Evolutionary conservation across 1,140 invertebrate species (phyloP).

Genomic region (Neoseiulus cucumeris): DNA sequence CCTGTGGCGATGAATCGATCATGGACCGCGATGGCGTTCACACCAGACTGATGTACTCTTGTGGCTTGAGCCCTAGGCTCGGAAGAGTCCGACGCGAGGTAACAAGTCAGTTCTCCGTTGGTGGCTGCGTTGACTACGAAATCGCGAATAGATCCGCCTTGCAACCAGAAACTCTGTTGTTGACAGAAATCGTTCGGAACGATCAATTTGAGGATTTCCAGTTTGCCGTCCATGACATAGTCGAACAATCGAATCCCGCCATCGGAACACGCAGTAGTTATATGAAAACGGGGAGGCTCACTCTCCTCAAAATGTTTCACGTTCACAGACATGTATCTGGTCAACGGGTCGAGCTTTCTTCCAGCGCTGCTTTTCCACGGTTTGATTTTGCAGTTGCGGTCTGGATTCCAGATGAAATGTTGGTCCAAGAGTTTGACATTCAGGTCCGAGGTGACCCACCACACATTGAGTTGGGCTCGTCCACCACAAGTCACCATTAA

Average conservation of each 20-base stretch:
- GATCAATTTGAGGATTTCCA: background rate
- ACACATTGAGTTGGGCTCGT: background rate
- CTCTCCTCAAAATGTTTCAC: background rate
- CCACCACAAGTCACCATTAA: background rate
- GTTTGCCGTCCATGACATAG: background rate
- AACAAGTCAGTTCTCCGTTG: too few species aligned
- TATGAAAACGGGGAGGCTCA: background rate
- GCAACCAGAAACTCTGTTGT: background rate
- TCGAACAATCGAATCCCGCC: background rate
- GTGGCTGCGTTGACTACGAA: too few species aligned
- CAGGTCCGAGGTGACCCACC: background rate
- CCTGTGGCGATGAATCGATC: background rate
- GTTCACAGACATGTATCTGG: background rate
- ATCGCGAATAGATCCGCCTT: too few species aligned
- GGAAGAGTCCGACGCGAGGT: too few species aligned
- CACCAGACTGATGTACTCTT: background rate
- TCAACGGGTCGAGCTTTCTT: background rate
- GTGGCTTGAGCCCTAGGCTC: too few species aligned
- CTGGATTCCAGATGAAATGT: background rate
- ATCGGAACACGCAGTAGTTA: background rate
- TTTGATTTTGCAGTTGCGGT: background rate
- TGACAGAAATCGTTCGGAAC: background rate
- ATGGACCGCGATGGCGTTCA: background rate
- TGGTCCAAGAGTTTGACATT: background rate
- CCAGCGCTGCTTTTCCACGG: background rate